Evolutionary conservation across 2,888 invertebrate genomes (phyloP), one percentile per base, ranked within the genome.

Genomic region (Pimpla rufipes): DNA sequence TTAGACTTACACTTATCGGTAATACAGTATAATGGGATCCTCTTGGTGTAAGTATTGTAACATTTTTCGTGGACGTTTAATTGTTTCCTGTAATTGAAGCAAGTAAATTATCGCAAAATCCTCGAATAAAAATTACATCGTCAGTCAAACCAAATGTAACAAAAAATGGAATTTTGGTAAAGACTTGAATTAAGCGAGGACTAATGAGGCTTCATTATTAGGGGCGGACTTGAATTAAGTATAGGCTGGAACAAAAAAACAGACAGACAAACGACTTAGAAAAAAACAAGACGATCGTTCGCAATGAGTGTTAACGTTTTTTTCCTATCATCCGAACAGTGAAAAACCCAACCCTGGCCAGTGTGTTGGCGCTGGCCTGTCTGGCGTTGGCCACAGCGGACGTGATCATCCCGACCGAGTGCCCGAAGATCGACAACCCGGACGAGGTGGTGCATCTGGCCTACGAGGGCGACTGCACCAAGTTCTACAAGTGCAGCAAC

Each of bases 381-480:
- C 52, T 52, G 18, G 52, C 18, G 21, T 18, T 52, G 18, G 52
- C 52, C 21, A 10, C 18, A 18, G 8, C 18, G 21, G 21, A 16
- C 50, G 18, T 18, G 6, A 8, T 13, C 2, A 64, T 52, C 37
- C 62, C 74, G 10, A 74, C 59, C 2, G 11, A 81, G 67, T 89
- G 89, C 62, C 89, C 88, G 5, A 5, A 11, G 1, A 0, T 0
- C 0, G 82, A 84, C 29, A 29, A 79, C 10, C 0, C 5, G 0
- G 23, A 81, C 55, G 3, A 37, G 1, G 85, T 55, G n/a, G 66
- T 66, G 16, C 52, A 66, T 3, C 16, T 76, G 8, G 59, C 59
- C 1, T 35, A 59, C n/a, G 59, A 59, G 6, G n/a, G 35, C 6
- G 37, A 59, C 37, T 59, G 59, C 16, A 37, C 35, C 5, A 35